phyloP scores from a whole-genome alignment of 2,113 vertebrate species.

The Madoqua kirkii region DNA sequence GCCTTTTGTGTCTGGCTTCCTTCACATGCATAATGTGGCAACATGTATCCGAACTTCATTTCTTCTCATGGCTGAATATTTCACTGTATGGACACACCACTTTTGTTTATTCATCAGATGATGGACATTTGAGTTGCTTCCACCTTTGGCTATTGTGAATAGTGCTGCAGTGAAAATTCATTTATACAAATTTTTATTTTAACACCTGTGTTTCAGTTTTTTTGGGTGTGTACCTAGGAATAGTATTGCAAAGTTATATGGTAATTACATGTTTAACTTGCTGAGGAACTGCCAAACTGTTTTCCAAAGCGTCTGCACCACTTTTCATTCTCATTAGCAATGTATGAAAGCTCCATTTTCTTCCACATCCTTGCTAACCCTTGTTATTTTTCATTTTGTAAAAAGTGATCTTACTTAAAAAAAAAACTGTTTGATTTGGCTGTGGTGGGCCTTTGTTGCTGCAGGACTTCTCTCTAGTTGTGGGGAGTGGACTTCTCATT shows the following conservation, averaged over 20 bases:
- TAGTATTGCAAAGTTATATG: neutral
- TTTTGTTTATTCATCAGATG: neutral
- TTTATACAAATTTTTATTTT: neutral
- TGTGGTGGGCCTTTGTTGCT: neutral
- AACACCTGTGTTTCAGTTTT: neutral
- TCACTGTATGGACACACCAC: neutral
- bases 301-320: neutral
- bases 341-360: neutral
- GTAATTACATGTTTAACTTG: neutral
- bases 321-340: neutral
- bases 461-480: neutral
- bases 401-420: neutral
- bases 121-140: neutral
- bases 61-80: neutral
- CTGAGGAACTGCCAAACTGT: neutral
- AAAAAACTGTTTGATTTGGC: neutral
- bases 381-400: neutral
- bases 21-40: neutral
- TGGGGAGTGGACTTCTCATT: neutral
- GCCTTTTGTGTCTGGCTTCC: neutral
- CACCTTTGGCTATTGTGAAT: neutral
- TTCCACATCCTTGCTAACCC: neutral
- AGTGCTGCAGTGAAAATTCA: neutral
- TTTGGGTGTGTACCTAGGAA: neutral
- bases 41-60: neutral